Percentiles rank a stretch among this genome's conserved stretches.
phyloP scores from a whole-genome alignment of 2,888 invertebrate genomes.

The Yponomeuta malinellus region DNA sequence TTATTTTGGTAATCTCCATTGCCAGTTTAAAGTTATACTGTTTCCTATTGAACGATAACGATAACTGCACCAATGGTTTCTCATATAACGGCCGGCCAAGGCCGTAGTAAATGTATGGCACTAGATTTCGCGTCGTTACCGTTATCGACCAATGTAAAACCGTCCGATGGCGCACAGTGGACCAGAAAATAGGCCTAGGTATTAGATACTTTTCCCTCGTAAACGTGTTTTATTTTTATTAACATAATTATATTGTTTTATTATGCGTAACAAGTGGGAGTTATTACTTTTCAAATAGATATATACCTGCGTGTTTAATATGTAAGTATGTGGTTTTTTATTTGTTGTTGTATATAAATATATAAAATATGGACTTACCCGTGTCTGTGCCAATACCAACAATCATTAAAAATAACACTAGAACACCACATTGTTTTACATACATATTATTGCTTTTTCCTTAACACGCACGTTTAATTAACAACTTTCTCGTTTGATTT shows the following conservation, averaged over 20 bases:
- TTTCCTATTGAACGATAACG: too few relatives aligned
- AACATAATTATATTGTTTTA: not conserved
- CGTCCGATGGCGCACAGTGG: not conserved
- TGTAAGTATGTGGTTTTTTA: not conserved
- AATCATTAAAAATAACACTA: slow-evolving; percentile 33
- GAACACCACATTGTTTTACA: slow-evolving; percentile 35
- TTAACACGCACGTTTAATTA: not conserved
- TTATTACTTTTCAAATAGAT: not conserved
- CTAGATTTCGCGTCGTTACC: too few relatives aligned
- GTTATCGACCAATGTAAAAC: too few relatives aligned
- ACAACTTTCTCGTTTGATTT: not conserved
- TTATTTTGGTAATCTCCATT: not conserved
- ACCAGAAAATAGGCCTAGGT: not conserved
- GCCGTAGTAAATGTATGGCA: too few relatives aligned
- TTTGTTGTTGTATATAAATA: not conserved
- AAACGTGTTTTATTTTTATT: not conserved
- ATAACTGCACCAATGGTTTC: too few relatives aligned
- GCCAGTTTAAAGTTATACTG: not conserved
- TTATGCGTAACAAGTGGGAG: too few relatives aligned
- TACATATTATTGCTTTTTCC: slow-evolving; percentile 34
- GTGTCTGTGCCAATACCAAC: slow-evolving; percentile 31
- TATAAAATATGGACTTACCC: slow-evolving; percentile 32
- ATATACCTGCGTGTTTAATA: not conserved
- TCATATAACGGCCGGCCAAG: too few relatives aligned
- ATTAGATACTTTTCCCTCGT: not conserved